Evolutionary conservation across 2,888 invertebrate genomes (phyloP), one percentile per base, ranked within the genome.

Genomic region (Litoditis marina): DNA sequence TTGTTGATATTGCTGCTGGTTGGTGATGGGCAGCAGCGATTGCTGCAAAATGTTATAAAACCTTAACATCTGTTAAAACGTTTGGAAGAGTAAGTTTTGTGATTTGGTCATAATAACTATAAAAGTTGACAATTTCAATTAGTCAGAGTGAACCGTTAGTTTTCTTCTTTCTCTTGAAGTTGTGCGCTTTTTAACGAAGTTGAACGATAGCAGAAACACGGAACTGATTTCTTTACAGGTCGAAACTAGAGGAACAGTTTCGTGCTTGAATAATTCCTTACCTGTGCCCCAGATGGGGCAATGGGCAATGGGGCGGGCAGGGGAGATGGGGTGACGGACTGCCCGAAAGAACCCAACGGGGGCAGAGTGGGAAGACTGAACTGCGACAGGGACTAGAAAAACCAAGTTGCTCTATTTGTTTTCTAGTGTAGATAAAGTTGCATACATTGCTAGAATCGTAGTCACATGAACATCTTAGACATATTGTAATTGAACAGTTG

Each of bases 271-370:
- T 11, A 42, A 25, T 28, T 6, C 13, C 47, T 1, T 25, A 57
- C 71, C 42, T 67, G 69, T 28, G 68, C 69, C 22, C 69, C 69
- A 2, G 68, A 57, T 53, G 69, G 69, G n/a, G 61, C 55, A 50
- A n/a, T n/a, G n/a, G n/a, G n/a, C n/a, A n/a, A n/a, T 3, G 54
- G 46, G 27, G 46, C 61, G 16, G 60, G 54, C 19, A 60, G 27
- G 22, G 68, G 65, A 36, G 59, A 58, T 27, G 69, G 66, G 2
- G 69, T 47, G 8, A 61, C 58, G 16, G 60, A 19, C 56, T 55
- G 55, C 28, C 52, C 56, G 6, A 63, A 60, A 19, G 52, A 51
- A 25, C 28, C 27, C 2, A 73, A 42, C 42, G 73, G 64, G 36
- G 60, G 54, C 16, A 65, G 42, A 19, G 65, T 65, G 13, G 65